These are phyloP conservation scores for Psammodynastes pulverulentus DNA, from an alignment of 2,113 vertebrate species.

Conservation along the genomic window DNA sequence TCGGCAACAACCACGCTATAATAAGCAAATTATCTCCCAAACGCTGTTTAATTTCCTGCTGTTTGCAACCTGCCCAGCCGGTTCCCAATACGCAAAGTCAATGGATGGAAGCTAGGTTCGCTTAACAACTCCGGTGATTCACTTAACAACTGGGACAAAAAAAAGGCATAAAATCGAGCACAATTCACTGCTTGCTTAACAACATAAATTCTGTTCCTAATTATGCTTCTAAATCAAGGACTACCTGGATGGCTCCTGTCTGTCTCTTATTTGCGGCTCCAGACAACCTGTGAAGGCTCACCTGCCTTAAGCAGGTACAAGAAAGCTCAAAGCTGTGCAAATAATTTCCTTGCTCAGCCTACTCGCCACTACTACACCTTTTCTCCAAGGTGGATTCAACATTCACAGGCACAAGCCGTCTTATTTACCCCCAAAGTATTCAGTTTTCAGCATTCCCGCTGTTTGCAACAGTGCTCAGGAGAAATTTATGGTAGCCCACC, in stretches of 20 bases:
- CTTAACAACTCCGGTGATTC: not conserved
- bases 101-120: not conserved
- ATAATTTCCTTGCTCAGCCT: not conserved
- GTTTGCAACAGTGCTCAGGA: not conserved
- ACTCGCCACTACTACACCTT: not conserved
- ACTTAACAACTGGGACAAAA: not conserved
- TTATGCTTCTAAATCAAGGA: not conserved
- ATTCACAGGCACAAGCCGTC: not conserved
- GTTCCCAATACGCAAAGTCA: not conserved
- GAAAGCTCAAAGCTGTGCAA: not conserved
- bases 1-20: not conserved
- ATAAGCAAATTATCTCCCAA: not conserved
- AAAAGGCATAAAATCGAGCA: not conserved
- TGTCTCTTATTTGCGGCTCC: not conserved
- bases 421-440: not conserved
- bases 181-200: not conserved
- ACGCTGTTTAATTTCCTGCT: not conserved
- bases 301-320: not conserved
- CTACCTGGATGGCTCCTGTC: not conserved
- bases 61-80: not conserved
- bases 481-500: conserved; percentile 7
- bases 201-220: not conserved
- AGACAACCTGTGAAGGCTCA: not conserved
- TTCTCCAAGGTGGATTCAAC: not conserved
- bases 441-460: not conserved